Conservation (phyloP, 2,113 vertebrate genomes). For the Psophia crepitans region DNA sequence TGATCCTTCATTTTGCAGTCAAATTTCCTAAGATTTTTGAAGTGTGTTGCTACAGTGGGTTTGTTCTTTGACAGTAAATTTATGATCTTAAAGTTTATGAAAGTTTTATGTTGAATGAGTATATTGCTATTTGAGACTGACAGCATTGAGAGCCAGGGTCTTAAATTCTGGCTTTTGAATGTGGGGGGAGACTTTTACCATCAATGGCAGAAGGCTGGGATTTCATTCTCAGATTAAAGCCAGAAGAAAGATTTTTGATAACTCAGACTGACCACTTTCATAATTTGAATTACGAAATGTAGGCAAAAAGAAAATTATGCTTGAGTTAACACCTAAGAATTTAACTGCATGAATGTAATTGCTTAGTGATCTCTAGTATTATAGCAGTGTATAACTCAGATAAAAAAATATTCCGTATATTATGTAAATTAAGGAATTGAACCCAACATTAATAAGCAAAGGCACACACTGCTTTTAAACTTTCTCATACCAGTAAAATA, state of each 20-base stretch:
- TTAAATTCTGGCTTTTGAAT: not conserved
- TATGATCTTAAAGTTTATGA: not conserved
- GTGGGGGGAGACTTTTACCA: not conserved
- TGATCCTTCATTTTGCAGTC: not conserved
- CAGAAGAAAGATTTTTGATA: not conserved
- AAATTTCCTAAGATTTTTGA: not conserved
- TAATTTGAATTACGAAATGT: not conserved
- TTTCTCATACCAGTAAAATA: not conserved
- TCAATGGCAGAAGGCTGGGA: not conserved
- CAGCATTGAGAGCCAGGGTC: not conserved
- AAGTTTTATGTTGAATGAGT: not conserved
- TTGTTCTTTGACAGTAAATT: not conserved
- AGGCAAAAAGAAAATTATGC: not conserved
- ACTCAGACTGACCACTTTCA: not conserved
- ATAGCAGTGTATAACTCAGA: not conserved
- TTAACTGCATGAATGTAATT: not conserved
- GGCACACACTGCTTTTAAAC: not conserved
- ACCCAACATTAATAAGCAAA: not conserved
- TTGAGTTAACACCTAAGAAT: not conserved
- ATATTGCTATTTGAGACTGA: not conserved
- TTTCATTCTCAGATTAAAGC: not conserved
- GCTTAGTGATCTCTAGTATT: not conserved
- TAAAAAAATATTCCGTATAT: not conserved
- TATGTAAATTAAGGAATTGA: not conserved
- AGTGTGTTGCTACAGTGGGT: rapidly evolving